Evolutionary conservation across 2,888 invertebrate genomes (phyloP), one percentile per base, ranked within the genome.

Genomic region (Rhorus exstirpatorius): DNA sequence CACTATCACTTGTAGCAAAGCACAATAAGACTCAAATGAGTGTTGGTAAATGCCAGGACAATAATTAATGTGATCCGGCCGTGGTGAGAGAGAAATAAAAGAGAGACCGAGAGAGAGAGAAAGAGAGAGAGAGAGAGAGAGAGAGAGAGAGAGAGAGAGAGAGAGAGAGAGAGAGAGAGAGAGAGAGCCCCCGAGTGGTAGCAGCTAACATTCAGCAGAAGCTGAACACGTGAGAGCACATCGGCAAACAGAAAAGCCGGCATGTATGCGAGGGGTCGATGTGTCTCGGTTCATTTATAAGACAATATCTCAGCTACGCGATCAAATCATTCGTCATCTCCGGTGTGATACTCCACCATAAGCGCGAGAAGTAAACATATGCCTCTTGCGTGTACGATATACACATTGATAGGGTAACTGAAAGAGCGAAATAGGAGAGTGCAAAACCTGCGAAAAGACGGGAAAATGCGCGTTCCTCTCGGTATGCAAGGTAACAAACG

Each of bases 211-310:
- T 81, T 53, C 19, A 17, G 41, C 58, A 65, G 68, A 21, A 51
- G 63, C 44, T 24, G 17, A 70, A 70, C 41, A 44, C 49, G 6
- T 12, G 10, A 31, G 35, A 21, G 8, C 21, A 38, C 38, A 51
- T 19, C 8, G 35, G 61, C 51, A 38, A 70, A 70, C 63, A 51
- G 63, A 31, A 68, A 71, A 68, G 31, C 38, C 75, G 68, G 79
- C 79, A 70, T 68, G 83, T 79, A 76, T 53, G 81, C 75, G 63
- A 63, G 60, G 67, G 74, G 68, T 67, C 81, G 72, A 80, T 84
- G 84, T 81, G 81, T 84, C 84, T 65, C 79, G 80, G 76, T 77
- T 84, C 85, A 86, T 86, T 86, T 86, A 83, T 86, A 86, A 86
- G 79, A 84, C 80, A 82, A 83, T 86, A 86, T 86, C 86, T 85